These are phyloP conservation scores for Scatophagus argus DNA, from an alignment of 2,113 vertebrate genomes.

Conservation along the genomic window DNA sequence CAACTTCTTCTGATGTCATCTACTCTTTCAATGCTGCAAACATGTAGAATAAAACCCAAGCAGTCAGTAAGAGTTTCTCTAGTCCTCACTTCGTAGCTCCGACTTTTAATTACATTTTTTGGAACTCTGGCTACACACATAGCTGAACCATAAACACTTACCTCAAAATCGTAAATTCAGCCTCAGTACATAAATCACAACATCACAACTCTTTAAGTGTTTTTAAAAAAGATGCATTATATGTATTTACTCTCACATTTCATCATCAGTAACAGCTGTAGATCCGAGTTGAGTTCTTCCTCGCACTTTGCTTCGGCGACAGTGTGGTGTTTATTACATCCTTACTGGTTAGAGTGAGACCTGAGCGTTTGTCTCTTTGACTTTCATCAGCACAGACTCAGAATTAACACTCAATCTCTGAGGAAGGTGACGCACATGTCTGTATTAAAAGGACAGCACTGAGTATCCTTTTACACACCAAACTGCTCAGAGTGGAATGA, in stretches of 20 bases:
- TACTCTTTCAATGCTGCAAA: not conserved
- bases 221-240: not conserved
- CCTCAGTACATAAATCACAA: not conserved
- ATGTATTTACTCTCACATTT: not conserved
- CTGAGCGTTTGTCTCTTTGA: not conserved
- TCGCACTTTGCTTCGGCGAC: not conserved
- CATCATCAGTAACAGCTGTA: not conserved
- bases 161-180: not conserved
- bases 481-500: conserved; percentile 21
- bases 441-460: not conserved
- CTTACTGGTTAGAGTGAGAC: not conserved
- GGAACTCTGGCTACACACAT: not conserved
- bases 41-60: not conserved
- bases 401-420: conserved; percentile 8
- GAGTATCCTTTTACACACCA: conserved; percentile 29
- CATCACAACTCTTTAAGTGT: not conserved
- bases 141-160: not conserved
- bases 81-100: not conserved
- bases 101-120: not conserved
- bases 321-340: not conserved
- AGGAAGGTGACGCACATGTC: conserved; percentile 17
- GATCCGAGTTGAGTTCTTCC: not conserved
- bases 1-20: not conserved
- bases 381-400: conserved; percentile 1
- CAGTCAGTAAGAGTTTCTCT: not conserved